Base-by-base conservation (phyloP, 2,888 invertebrate species). In the Thymelicus lineola region DNA sequence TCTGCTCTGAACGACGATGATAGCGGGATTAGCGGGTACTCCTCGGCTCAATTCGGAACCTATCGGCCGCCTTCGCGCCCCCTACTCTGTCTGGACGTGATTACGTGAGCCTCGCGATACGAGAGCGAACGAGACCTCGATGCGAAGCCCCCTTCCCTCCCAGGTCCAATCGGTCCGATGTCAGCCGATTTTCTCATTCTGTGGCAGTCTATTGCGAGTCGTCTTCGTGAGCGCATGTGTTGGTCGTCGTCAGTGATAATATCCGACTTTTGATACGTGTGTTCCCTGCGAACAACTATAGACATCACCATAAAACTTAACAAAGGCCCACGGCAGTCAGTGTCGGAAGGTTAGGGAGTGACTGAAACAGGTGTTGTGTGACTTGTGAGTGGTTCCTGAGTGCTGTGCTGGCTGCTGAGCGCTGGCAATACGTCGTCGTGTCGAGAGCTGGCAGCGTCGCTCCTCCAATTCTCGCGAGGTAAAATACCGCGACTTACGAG, bases 391-490 rank as follows among this genome's bases (percentile, higher is more conserved):
- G 77, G 84, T 84, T 77, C 83, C 86, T 90, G 88, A 84, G 89
- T 91, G 90, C 86, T 85, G 86, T 84, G 53, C 53, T 53, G 82
- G 79, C 87, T 87, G 84, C 76, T 28, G 82, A 79, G 87, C 86
- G 84, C 76, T 86, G 82, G 86, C 84, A 87, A 87, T 86, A 84
- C 87, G 81, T 83, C 87, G 76, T 74, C 74, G 86, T 87, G 86
- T 86, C 87, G 87, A 87, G 86, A 87, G 86, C 85, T 88, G 87
- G 87, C 88, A 76, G 74, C 76, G 89, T 88, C 86, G 87, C 87
- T 88, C 87, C 87, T 88, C 86, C 83, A 85, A 83, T 84, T 88
- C 88, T 88, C 85, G 86, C 86, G 86, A 92, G 90, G 90, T 91
- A 91, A 90, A 53, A 87, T 88, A 85, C 83, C 83, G 86, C 86